Percentiles rank a stretch among this genome's conserved stretches.
phyloP scores from a whole-genome alignment of 2,113 vertebrate genomes.

The Nannobrachium achirus region DNA sequence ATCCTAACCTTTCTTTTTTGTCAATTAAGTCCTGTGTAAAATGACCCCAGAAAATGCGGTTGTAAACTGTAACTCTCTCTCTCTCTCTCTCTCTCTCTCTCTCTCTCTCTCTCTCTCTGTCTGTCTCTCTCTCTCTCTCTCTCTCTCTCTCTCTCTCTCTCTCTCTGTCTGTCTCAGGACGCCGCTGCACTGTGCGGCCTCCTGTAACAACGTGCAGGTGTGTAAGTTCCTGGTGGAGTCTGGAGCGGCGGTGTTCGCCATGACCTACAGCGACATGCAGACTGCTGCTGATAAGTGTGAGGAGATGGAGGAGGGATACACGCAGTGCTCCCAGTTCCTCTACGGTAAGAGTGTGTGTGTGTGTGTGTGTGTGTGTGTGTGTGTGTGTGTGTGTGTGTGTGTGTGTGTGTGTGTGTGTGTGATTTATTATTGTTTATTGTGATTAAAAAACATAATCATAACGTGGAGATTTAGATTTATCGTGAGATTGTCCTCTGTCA shows the following conservation, averaged over 20 bases:
- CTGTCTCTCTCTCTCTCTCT: too few relatives aligned
- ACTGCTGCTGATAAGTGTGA: slow-evolving; percentile 97
- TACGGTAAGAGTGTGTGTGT: slow-evolving; percentile 83
- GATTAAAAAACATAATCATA: too few relatives aligned
- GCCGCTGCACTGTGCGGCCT: slow-evolving; percentile 95
- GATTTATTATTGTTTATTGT: too few relatives aligned
- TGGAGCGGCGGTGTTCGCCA: slow-evolving; percentile 94
- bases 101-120: not conserved
- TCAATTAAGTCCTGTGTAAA: too few relatives aligned
- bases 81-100: not conserved
- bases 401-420: not conserved
- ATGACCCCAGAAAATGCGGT: too few relatives aligned
- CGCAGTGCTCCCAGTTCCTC: slow-evolving; percentile 96
- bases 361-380: accelerated
- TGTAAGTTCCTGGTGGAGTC: slow-evolving; percentile 98
- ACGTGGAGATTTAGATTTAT: too few relatives aligned
- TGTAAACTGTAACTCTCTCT: too few relatives aligned
- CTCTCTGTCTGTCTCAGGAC: slow-evolving; percentile 77
- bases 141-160: not conserved
- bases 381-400: not conserved
- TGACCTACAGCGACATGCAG: slow-evolving; percentile 97
- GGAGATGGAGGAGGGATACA: slow-evolving; percentile 97
- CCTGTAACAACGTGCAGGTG: slow-evolving; percentile 97
- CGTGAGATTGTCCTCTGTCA: too few relatives aligned
- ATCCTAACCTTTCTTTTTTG: too few relatives aligned